Base-by-base conservation (phyloP, 2,113 vertebrate genomes). In the Chlorodrepanis virens region DNA sequence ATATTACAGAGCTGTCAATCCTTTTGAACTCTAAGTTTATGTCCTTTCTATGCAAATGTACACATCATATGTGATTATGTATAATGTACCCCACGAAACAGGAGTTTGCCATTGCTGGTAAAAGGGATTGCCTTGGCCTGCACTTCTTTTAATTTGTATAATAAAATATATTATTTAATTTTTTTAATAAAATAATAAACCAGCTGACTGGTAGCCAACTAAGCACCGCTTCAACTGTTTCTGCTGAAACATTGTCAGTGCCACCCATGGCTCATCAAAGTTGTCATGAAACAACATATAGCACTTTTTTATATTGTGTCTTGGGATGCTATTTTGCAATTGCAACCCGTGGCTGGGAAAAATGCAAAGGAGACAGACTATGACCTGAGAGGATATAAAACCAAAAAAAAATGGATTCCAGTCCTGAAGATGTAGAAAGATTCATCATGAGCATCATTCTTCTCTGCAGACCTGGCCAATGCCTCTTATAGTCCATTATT, bases 251-350 rank as follows among this genome's bases (percentile, higher is more conserved):
- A 31, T 2, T 44, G 8, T 45, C 37, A 57, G 19, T 45, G 22
- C 29, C 19, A 65, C 11, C 19, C 25, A 2, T 7, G 8, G 54
- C 16, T 10, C 24, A 57, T 7, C 15, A 39, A 16, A 23, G 15
- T 8, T 63, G 12, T 33, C 35, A 37, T 24, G 57, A 40, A 89
- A 39, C 5, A 75, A 18, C 2, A 33, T 13, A 19, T 1, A 76
- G 21, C 27, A 23, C 18, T 12, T 59, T 12, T 79, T 49, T 35
- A 28, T 33, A 12, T 18, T 44, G 14, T 18, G 14, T 11, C 18
- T 59, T 0, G 0, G 10, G 17, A 86, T 1, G 3, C 22, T 77
- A 24, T 16, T 49, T 3, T 61, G 25, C 3, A 19, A 16, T 57
- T 83, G 14, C 12, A 25, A 29, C 12, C 17, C 33, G 11, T 42